Conservation (phyloP, 2,888 invertebrate species). For the Apotomis turbidana region DNA sequence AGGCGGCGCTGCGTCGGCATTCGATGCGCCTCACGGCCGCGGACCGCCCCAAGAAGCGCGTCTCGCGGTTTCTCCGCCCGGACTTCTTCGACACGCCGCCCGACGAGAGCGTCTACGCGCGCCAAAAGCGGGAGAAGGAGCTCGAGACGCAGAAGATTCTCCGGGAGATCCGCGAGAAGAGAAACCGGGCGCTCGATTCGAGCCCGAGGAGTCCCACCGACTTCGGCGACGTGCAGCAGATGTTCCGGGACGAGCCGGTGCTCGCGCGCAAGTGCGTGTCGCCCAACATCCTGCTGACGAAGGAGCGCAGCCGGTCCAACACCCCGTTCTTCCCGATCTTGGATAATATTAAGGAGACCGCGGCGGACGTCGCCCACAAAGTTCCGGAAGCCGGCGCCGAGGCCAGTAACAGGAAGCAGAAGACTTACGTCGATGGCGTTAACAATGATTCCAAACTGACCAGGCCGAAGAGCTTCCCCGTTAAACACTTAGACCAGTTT, state of each 20-base stretch:
- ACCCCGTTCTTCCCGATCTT: slow-evolving; percentile 81
- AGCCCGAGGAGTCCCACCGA: slow-evolving; percentile 61
- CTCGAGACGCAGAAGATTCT: slow-evolving; percentile 87
- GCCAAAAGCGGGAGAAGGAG: slow-evolving; percentile 86
- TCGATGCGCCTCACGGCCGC: slow-evolving; percentile 58
- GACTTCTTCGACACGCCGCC: slow-evolving; percentile 89
- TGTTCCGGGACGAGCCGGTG: slow-evolving; percentile 57
- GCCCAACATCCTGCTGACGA: slow-evolving; percentile 62
- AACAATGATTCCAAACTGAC: slow-evolving; percentile 74
- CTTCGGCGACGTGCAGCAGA: slow-evolving; percentile 50
- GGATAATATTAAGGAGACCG: slow-evolving; percentile 77
- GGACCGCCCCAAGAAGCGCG: slow-evolving; percentile 83
- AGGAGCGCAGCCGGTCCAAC: slow-evolving; percentile 76
- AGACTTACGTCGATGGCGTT: slow-evolving; percentile 58
- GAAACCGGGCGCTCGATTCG: slow-evolving; percentile 70
- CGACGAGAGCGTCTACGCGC: slow-evolving; percentile 86
- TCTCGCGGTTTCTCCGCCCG: slow-evolving; percentile 89
- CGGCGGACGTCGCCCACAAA: slow-evolving; percentile 58
- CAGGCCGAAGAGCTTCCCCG: slow-evolving; percentile 85
- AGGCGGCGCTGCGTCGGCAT: slow-evolving; percentile 57
- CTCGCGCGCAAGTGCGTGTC: slow-evolving; percentile 68
- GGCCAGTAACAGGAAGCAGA: slow-evolving; percentile 50
- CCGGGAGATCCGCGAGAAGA: slow-evolving; percentile 87
- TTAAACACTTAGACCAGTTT: slow-evolving; percentile 66
- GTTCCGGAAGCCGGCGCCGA: slow-evolving; percentile 49